Percentiles rank a stretch among this genome's conserved stretches.
Conservation (phyloP, 2,113 vertebrate genomes). For the Poeciliopsis prolifica region DNA sequence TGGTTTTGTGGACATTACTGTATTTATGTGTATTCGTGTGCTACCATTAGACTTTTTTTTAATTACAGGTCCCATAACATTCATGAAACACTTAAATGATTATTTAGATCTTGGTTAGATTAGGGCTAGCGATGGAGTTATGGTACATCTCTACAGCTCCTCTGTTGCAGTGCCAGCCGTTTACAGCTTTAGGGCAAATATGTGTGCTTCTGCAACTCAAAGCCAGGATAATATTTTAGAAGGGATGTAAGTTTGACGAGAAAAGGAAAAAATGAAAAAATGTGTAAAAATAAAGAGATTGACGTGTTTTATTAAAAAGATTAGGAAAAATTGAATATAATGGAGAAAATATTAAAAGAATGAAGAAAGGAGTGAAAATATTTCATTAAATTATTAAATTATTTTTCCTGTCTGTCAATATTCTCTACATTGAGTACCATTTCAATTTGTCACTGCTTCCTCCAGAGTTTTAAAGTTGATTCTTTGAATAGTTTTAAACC, state of each 20-base stretch:
- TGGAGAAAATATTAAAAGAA: slow-evolving; percentile 27
- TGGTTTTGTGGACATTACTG: background rate
- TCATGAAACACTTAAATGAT: background rate
- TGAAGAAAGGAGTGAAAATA: slow-evolving; percentile 31
- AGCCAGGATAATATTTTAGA: slow-evolving; percentile 25
- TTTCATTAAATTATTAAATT: slow-evolving; percentile 28
- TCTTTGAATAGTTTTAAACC: background rate
- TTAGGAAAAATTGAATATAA: slow-evolving; percentile 9
- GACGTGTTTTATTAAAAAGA: slow-evolving; percentile 1
- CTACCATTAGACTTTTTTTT: background rate
- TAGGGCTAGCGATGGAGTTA: background rate
- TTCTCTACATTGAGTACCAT: slow-evolving; percentile 6
- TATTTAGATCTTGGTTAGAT: background rate
- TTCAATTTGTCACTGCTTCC: slow-evolving; percentile 7
- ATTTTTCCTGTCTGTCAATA: slow-evolving; percentile 22
- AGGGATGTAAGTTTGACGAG: slow-evolving; percentile 12
- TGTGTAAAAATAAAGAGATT: background rate
- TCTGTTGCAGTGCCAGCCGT: slow-evolving; percentile 18
- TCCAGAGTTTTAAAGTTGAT: background rate
- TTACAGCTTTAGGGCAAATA: slow-evolving; percentile 41
- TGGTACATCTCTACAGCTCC: slow-evolving; percentile 35
- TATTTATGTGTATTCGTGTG: background rate
- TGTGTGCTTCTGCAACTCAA: slow-evolving; percentile 50
- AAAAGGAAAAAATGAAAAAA: background rate
- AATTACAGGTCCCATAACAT: background rate